These are phyloP conservation scores for Mastomys coucha DNA, from an alignment of 2,113 vertebrate species.

Conservation along the genomic window DNA sequence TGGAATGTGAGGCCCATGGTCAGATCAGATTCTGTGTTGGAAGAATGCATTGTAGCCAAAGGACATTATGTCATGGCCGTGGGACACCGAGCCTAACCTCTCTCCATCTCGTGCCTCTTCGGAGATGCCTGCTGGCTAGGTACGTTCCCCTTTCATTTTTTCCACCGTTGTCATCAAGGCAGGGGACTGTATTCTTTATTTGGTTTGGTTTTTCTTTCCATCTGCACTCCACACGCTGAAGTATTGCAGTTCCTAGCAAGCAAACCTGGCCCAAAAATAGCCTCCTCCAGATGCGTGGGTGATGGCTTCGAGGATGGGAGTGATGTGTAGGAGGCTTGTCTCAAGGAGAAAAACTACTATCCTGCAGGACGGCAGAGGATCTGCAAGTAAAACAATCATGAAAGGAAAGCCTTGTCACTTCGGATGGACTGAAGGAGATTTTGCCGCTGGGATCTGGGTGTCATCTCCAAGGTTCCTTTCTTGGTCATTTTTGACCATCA, in stretches of 20 bases:
- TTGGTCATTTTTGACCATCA: not conserved
- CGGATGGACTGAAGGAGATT: not conserved
- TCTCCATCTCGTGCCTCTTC: not conserved
- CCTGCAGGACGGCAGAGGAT: not conserved
- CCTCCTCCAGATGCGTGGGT: slow-evolving; percentile 59
- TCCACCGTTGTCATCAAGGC: not conserved
- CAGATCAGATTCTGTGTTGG: not conserved
- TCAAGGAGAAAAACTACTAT: slow-evolving; percentile 21
- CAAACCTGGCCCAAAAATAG: slow-evolving; percentile 37
- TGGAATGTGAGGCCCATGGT: not conserved
- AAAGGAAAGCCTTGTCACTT: not conserved
- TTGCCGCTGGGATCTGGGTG: not conserved
- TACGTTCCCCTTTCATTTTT: not conserved
- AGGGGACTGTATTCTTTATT: not conserved
- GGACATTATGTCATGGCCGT: not conserved
- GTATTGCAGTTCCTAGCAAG: slow-evolving; percentile 26
- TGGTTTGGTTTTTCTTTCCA: slow-evolving; percentile 35
- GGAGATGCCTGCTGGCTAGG: not conserved
- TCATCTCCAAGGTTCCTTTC: not conserved
- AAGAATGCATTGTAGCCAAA: not conserved
- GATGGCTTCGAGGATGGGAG: slow-evolving; percentile 32
- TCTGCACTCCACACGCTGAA: slow-evolving; percentile 5
- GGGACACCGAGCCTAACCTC: not conserved
- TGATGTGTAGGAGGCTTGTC: not conserved
- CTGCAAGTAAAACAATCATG: not conserved